Evolutionary conservation across 1,140 invertebrate species (phyloP).

Genomic region (Arion vulgaris): DNA sequence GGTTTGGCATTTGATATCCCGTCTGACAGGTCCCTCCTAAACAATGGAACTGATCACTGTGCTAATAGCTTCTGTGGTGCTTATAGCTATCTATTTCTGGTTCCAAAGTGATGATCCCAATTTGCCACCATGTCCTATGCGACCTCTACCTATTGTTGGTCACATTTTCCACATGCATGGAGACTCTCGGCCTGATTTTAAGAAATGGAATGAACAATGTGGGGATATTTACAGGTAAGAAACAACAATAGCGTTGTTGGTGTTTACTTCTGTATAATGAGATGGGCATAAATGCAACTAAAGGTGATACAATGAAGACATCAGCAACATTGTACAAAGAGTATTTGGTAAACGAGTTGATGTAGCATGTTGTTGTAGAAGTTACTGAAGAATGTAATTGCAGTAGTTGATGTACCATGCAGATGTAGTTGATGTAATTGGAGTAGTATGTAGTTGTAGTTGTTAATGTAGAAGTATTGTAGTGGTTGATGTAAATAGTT

Average conservation of each 20-base stretch:
- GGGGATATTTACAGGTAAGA: slow-evolving; percentile 8
- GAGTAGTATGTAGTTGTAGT: too few species aligned
- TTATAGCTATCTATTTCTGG: neutral
- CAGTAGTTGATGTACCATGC: too few species aligned
- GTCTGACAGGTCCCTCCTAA: too few species aligned
- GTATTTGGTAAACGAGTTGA: neutral
- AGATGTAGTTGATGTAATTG: too few species aligned
- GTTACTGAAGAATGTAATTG: too few species aligned
- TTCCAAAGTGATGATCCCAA: neutral
- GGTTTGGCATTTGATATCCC: too few species aligned
- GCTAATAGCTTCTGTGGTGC: neutral
- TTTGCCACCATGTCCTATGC: neutral
- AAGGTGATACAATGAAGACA: neutral
- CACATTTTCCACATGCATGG: neutral
- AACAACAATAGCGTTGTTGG: neutral
- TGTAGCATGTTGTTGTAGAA: neutral
- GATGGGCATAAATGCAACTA: neutral
- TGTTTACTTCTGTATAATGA: neutral
- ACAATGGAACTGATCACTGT: neutral
- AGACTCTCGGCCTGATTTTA: neutral
- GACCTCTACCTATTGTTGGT: slow-evolving; percentile 2
- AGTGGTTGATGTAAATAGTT: too few species aligned
- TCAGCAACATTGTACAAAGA: neutral
- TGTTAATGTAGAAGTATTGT: too few species aligned
- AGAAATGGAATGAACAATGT: neutral